Evolutionary conservation across 1,140 invertebrate species (phyloP), one percentile per base, ranked within the genome.

Genomic region (Hyposmocoma kahamanoa): DNA sequence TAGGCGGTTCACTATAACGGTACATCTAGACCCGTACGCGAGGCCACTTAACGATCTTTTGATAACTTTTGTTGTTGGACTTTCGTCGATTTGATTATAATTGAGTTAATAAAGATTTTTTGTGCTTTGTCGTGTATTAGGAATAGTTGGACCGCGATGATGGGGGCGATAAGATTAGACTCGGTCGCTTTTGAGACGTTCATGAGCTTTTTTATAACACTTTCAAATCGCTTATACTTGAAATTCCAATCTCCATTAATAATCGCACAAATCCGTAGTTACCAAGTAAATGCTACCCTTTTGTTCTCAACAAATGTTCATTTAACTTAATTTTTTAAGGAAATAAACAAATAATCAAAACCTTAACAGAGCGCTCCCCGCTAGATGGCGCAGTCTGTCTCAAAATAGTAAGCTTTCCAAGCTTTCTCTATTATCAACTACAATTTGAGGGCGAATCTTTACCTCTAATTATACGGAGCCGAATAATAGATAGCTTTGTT

Each of bases 371-470:
- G 32, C 15, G 32, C 32, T 49, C 42, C 42, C 36, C 62, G 43
- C 47, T 56, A 80, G 72, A 78, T 78, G 74, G 76, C 70, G 71
- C 59, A 22, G 63, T 45, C 54, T 38, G 66, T 59, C 24, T 18
- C 60, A 67, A 70, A 75, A 68, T 60, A 73, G 72, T 50, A 45
- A 50, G 32, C 15, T 17, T 6, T 15, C 9, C 13, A 36, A 41
- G 45, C 51, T 58, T 53, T 59, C 47, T 22, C 55, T 46, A 50
- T 55, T 47, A 41, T 47, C 52, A 41, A 17, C 9, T 48, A 38
- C 47, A 42, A 56, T 53, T 59, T 39, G 26, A 45, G 41, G 47
- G 22, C 46, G 43, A 61, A 67, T 62, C 59, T 62, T 62, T 56
- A 52, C 41, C 44, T 49, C 47, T 64, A 66, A 66, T 67, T 67